Percentiles rank a stretch among this genome's conserved stretches.
phyloP scores from a whole-genome alignment of 2,113 vertebrate species.

The Malurus alboscapulatus region DNA sequence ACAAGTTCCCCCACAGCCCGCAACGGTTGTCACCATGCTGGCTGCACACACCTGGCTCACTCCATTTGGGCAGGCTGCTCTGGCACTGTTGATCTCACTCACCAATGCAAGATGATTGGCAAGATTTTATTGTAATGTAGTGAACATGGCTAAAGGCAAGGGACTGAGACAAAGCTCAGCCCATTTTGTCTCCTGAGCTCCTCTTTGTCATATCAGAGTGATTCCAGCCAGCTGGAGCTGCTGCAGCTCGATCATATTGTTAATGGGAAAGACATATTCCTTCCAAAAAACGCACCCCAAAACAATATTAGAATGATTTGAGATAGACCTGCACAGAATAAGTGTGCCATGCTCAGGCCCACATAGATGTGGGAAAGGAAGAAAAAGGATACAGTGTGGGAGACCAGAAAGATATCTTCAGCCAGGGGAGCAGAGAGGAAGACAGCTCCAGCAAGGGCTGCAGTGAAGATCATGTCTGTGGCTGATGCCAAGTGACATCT shows the following conservation, averaged over 20 bases:
- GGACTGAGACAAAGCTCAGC: neutral
- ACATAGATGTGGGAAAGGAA: neutral
- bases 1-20: accelerated
- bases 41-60: neutral
- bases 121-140: neutral
- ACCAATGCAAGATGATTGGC: neutral
- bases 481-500: neutral
- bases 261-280: neutral
- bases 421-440: neutral
- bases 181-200: neutral
- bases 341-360: neutral
- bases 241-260: neutral
- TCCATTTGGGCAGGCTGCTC: neutral
- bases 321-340: neutral
- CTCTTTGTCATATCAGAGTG: neutral
- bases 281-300: neutral
- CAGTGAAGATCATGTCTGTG: accelerated
- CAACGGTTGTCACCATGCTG: accelerated
- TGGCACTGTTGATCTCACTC: accelerated
- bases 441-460: neutral
- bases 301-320: neutral
- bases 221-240: neutral
- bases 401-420: neutral
- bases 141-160: neutral
- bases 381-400: neutral